Conservation (phyloP, 2,797 vertebrate genomes). For the Bovichtus variegatus region DNA sequence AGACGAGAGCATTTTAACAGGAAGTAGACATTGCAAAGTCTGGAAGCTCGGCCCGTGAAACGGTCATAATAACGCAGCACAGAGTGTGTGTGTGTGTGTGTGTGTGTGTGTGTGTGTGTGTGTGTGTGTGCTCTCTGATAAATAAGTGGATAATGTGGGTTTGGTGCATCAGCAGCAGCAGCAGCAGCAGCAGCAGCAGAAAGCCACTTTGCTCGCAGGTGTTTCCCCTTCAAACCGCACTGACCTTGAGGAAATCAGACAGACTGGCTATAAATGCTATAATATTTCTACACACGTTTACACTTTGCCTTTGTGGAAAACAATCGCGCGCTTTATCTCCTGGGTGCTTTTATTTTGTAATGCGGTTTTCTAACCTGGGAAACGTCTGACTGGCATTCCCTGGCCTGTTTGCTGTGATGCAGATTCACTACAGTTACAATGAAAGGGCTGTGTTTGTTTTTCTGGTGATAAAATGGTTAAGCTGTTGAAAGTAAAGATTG, state of each 20-base stretch:
- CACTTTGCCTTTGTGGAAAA: not conserved
- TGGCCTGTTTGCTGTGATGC: not conserved
- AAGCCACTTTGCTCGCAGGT: conserved; percentile 57
- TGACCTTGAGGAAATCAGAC: conserved; percentile 18
- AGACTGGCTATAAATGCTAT: not conserved
- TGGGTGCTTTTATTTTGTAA: not conserved
- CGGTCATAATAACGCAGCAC: not conserved
- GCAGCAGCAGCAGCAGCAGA: conserved; percentile 27
- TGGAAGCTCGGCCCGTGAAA: not conserved
- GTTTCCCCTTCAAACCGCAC: conserved; percentile 38
- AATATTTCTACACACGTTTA: not conserved
- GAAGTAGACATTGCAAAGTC: not conserved
- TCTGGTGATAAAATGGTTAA: not conserved
- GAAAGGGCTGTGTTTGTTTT: conserved; percentile 9
- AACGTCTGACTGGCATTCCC: not conserved
- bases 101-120: not conserved
- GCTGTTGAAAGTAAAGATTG: conserved; percentile 12
- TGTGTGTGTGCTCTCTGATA: conserved; percentile 2
- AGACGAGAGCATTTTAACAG: not conserved
- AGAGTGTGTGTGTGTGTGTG: not conserved
- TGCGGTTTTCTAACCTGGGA: conserved; percentile 1
- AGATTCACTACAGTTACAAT: not conserved
- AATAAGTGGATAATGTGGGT: not conserved
- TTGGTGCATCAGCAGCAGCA: conserved; percentile 22
- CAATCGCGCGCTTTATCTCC: not conserved